Evolutionary conservation across 2,888 invertebrate species (phyloP).

Genomic region (Melolontha melolontha): DNA sequence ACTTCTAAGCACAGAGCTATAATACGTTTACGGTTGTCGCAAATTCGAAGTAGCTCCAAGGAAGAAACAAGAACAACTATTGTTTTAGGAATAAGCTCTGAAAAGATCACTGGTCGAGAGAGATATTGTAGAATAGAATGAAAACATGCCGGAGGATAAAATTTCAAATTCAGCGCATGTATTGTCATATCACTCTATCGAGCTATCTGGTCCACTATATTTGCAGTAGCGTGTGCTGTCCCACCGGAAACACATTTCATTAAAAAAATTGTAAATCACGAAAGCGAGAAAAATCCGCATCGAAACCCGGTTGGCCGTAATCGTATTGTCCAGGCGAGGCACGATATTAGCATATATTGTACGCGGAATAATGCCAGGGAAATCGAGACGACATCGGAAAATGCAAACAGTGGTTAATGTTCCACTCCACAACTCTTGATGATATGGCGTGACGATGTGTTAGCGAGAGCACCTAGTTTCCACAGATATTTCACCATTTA

Average conservation of each 20-base stretch:
- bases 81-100: conserved; percentile 43
- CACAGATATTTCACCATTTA: conserved; percentile 5
- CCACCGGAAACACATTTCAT: conserved; percentile 43
- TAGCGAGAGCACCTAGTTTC: neutral
- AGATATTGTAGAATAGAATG: conserved; percentile 41
- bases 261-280: conserved; percentile 41
- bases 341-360: conserved; percentile 26
- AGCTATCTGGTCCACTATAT: conserved; percentile 31
- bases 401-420: conserved; percentile 23
- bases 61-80: conserved; percentile 32
- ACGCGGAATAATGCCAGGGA: conserved; percentile 8
- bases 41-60: neutral
- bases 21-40: neutral
- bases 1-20: neutral
- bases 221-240: conserved; percentile 32
- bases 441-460: neutral
- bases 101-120: conserved; percentile 25
- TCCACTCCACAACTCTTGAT: conserved; percentile 3
- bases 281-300: conserved; percentile 28
- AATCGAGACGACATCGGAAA: conserved; percentile 11
- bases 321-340: conserved; percentile 24
- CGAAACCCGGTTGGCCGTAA: conserved; percentile 25
- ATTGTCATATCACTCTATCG: conserved; percentile 41
- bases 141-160: conserved; percentile 43
- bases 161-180: conserved; percentile 43